phyloP scores from a whole-genome alignment of 53 echinoderm and acorn worm genomes.

The Henricia sp. region DNA sequence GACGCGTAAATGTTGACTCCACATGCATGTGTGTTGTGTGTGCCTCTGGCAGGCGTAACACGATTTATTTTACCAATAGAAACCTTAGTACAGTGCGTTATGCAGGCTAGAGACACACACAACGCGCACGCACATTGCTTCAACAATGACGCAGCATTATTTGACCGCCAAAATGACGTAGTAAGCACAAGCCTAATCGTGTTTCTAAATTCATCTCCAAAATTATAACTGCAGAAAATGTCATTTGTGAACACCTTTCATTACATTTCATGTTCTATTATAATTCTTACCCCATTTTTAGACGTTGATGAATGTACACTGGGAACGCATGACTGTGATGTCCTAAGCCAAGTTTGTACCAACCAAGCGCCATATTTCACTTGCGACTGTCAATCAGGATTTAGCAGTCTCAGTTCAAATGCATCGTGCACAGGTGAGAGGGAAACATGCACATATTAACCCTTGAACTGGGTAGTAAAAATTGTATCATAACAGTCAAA shows the following conservation, averaged over 20 bases:
- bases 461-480: background rate
- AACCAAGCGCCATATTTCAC: conserved; percentile 11
- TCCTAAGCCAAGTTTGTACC: conserved; percentile 69
- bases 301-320: conserved; percentile 76
- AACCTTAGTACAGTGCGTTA: no score
- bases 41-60: conserved; percentile 68
- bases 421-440: conserved; percentile 67
- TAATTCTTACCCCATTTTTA: background rate
- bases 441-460: conserved; percentile 20
- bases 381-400: conserved; percentile 68
- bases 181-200: background rate
- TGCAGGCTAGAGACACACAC: conserved; percentile 64
- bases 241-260: no score
- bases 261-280: background rate
- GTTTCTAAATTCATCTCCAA: background rate
- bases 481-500: background rate
- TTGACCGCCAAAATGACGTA: conserved; percentile 58
- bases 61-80: no score
- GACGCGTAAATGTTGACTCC: conserved; percentile 44
- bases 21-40: conserved; percentile 61
- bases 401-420: conserved; percentile 14
- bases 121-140: conserved; percentile 60
- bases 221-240: no score
- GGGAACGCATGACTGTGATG: conserved; percentile 55
- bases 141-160: no score